Evolutionary conservation across 1,140 invertebrate genomes (phyloP), one percentile per base, ranked within the genome.

Genomic region (Psilanteris sp.): DNA sequence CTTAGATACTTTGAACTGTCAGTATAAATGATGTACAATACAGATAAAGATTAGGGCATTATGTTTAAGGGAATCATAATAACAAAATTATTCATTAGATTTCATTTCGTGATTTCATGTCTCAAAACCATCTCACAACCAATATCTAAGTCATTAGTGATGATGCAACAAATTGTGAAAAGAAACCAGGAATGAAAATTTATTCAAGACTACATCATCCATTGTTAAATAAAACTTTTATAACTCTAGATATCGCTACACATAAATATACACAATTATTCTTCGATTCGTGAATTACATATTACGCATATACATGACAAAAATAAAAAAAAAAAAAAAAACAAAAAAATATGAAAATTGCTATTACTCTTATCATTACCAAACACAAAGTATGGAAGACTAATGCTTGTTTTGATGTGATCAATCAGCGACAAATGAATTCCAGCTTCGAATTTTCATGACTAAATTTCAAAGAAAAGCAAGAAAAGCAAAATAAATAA

Each of bases 71-170:
- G 16, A 22, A 41, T 13, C 13, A 24, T 20, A 20, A 3, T 3
- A 20, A 3, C 2, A 11, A 26, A 43, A 32, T 52, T 34, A 22
- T 1, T 34, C 9, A 11, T 27, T 16, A 4, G 6, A 5, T 32
- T 36, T 59, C 16, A 34, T 52, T 68, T 61, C 67, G 55, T 62
- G 67, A 62, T 71, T 71, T 61, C 55, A 62, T 71, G 68, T 62
- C 68, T 61, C 54, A 10, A 61, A 52, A 59, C 34, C 7, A 68
- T 71, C 67, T 44, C 75, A 41, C 43, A 37, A 64, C 29, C 31
- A 57, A 57, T 76, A 80, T 84, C 81, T 82, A 82, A 84, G 83
- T 84, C 81, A 84, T 79, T 81, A 82, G 77, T 59, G 59, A 72
- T 31, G 72, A 34, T 16, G 27, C 26, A 27, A 52, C 8, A 41